These are phyloP conservation scores for Myanophis thanlyinensis DNA, from an alignment of 2,113 vertebrate species.

Conservation along the genomic window DNA sequence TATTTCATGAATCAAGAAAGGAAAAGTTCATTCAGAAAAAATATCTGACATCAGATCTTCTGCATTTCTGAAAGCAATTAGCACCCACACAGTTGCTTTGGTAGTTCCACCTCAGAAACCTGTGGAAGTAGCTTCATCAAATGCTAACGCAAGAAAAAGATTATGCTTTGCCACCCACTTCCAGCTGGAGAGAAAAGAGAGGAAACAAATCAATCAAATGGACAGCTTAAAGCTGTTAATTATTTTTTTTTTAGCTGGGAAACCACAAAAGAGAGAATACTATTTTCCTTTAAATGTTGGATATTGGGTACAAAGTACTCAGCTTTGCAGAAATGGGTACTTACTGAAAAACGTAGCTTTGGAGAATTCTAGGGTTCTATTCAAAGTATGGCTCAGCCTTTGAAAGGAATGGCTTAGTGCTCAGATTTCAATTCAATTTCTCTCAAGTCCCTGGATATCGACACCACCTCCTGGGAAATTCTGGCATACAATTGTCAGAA, in stretches of 20 bases:
- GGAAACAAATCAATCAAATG: not conserved
- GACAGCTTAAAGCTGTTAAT: not conserved
- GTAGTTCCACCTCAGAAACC: not conserved
- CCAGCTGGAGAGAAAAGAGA: not conserved
- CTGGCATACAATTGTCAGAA: too few species aligned
- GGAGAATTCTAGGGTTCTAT: not conserved
- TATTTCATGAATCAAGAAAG: not conserved
- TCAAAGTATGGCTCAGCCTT: not conserved
- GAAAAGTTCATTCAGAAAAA: not conserved
- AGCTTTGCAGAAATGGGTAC: not conserved
- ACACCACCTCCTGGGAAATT: too few species aligned
- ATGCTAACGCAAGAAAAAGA: not conserved
- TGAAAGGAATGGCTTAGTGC: not conserved
- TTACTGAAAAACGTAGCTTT: not conserved
- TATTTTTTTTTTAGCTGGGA: not conserved
- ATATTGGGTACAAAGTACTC: not conserved
- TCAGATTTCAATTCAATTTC: not conserved
- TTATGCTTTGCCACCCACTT: not conserved
- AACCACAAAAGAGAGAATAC: not conserved
- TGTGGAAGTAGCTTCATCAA: not conserved
- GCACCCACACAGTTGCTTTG: not conserved
- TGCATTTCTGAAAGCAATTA: not conserved
- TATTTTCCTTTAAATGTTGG: not conserved
- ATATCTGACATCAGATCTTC: not conserved
- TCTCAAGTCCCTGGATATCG: too few species aligned